Evolutionary conservation across 2,888 invertebrate genomes (phyloP), one percentile per base, ranked within the genome.

Genomic region (Salticus scenicus): DNA sequence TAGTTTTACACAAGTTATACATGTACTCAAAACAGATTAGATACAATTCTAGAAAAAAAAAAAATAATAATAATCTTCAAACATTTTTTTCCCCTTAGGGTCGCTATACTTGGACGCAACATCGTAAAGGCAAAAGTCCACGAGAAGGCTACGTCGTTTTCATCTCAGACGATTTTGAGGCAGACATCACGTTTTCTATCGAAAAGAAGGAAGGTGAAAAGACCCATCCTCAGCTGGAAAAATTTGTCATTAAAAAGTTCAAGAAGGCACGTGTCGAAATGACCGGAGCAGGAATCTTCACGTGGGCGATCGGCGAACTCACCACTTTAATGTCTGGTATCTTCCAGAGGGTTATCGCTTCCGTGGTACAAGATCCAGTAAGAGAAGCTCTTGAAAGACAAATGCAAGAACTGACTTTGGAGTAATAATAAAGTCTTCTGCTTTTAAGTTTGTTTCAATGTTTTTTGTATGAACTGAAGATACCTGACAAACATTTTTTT

Each of bases 251-350:
- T 63, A 74, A 70, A 20, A 63, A 47, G 2, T 79, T 85, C 70
- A 85, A 85, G 64, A 63, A 85, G 17, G 78, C 72, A 1, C 37
- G 31, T 17, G 28, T 85, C 0, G 84, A 85, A 37, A 85, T 85
- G 24, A 85, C 84, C 0, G 84, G 84, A 10, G 24, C 79, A 27
- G 79, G 84, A 1, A 78, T 64, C 37, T 42, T 85, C n/a, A 79
- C 78, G 2, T 85, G 84, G 84, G 79, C 78, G 0, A 31, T 85
- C 20, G 84, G 74, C 1, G 78, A 78, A 8, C 69, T 85, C 74
- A 79, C 84, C 47, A 85, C 84, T 7, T 70, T 79, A 24, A 33
- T 85, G 28, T 85, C 84, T 1, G 84, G 84, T 7, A 74, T 85
- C n/a, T 85, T 85, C 78, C 84, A 79, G 57, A 37, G 79, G 7